These are phyloP conservation scores for Megaustenia siamemsis DNA, from an alignment of 2,888 invertebrate genomes.

Conservation along the genomic window DNA sequence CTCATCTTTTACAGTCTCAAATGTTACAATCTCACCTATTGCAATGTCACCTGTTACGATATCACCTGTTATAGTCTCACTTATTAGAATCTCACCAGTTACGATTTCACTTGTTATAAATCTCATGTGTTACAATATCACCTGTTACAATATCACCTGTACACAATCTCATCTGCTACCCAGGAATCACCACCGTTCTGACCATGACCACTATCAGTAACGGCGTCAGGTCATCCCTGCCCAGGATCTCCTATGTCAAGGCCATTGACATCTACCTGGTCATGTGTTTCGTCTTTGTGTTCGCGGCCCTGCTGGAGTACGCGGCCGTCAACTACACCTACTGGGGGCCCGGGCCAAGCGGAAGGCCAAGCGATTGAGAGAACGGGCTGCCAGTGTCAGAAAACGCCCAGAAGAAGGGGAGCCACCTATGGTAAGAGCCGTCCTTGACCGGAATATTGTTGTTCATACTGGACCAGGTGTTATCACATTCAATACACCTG, in stretches of 20 bases:
- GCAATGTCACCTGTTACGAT: too few species aligned
- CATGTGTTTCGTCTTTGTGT: conserved; percentile 99
- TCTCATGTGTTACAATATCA: too few species aligned
- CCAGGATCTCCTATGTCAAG: conserved; percentile 98
- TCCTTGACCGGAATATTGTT: too few species aligned
- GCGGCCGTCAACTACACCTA: conserved; percentile 99
- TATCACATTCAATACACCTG: too few species aligned
- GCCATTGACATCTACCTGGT: conserved; percentile 99
- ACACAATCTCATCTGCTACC: too few species aligned
- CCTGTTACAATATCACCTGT: too few species aligned
- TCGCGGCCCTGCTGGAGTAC: conserved; percentile 96
- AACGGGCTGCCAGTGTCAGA: conserved; percentile 57
- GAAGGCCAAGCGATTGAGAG: conserved; percentile 86
- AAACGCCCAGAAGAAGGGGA: conserved; percentile 51
- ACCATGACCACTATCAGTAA: conserved; percentile 99
- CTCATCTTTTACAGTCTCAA: too few species aligned
- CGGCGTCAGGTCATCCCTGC: conserved; percentile 96
- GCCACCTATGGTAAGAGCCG: conserved; percentile 53
- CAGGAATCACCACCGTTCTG: conserved; percentile 97
- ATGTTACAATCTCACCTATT: too few species aligned
- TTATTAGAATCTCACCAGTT: too few species aligned
- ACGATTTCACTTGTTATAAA: too few species aligned
- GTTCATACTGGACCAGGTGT: too few species aligned
- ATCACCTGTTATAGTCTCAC: too few species aligned
- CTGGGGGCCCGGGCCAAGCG: conserved; percentile 98